Base-by-base conservation (phyloP, 2,888 invertebrate species). In the Macrophya annulata region DNA sequence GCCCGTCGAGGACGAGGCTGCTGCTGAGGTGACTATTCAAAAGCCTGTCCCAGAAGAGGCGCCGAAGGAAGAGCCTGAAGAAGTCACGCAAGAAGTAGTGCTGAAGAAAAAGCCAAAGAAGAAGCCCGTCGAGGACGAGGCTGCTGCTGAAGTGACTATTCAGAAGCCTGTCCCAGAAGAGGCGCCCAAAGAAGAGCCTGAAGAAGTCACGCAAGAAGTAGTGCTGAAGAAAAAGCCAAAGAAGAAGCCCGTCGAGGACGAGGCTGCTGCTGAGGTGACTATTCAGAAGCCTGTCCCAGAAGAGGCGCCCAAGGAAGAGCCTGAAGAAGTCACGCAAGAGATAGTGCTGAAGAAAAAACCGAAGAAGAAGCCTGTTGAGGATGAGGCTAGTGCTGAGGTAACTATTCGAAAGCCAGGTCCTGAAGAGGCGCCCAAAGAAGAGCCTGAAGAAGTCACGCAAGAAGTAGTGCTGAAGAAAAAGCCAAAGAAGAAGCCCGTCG, bases 61-160 rank as follows among this genome's bases (percentile, higher is more conserved):
- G 94, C 95, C 89, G 95, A 95, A 90, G 93, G 89, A 93, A 65
- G 93, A 93, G 65, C 91, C 92, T 31, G 93, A 94, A 9, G 94
- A 94, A 86, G 90, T 94, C 40, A 90, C 91, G 37, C 83, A 83
- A 37, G 48, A 85, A 68, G 89, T 89, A 89, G 86, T 45, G 1
- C 84, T 84, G 89, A 92, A 88, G 90, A 93, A 88, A 87, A 89
- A 85, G 85, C 88, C 82, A 89, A 93, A 89, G 65, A 87, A 87
- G 59, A 85, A 86, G 51, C 87, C 81, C 1, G 77, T 83, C 9
- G 84, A 83, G 3, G 88, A 88, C 51, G 89, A 89, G 85, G 79
- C 55, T 0, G 17, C 85, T 0, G 87, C 87, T 9, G 90, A 91
- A 87, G 86, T 91, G 25, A 87, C 89, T 45, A 88, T 92, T 55